A percentile compares a stretch with the other conserved stretches of the same genome.
Evolutionary conservation across 1,140 invertebrate species (phyloP).

Genomic region (Drusus annulatus): DNA sequence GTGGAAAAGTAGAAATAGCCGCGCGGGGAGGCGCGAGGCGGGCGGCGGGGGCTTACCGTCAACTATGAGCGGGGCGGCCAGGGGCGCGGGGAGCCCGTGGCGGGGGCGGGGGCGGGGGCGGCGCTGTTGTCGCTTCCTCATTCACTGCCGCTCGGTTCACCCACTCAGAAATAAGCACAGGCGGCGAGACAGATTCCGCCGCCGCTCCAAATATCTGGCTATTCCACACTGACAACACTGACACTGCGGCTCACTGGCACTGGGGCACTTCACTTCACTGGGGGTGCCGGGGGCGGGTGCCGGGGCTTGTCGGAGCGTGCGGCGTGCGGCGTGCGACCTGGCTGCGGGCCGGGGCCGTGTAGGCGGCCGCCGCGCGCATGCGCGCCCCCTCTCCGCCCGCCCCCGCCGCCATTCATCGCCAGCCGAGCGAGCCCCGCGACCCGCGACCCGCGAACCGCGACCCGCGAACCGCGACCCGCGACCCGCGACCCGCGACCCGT

Average conservation of each 20-base stretch:
- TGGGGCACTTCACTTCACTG: slow-evolving; percentile 4
- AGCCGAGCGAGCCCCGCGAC: neutral
- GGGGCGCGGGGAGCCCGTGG: slow-evolving; percentile 1
- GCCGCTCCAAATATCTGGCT: slow-evolving; percentile 26
- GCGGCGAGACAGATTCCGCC: slow-evolving; percentile 36
- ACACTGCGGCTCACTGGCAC: neutral
- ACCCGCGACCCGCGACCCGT: neutral
- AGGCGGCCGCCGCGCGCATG: slow-evolving; percentile 45
- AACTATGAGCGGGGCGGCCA: neutral
- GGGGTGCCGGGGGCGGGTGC: slow-evolving; percentile 16
- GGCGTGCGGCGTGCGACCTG: slow-evolving; percentile 49
- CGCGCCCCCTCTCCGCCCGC: slow-evolving; percentile 17
- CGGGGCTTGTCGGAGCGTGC: slow-evolving; percentile 28
- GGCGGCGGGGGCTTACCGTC: slow-evolving; percentile 36
- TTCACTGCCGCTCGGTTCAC: slow-evolving; percentile 35
- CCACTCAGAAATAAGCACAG: slow-evolving; percentile 41
- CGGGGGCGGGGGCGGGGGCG: slow-evolving; percentile 24
- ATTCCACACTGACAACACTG: slow-evolving; percentile 9
- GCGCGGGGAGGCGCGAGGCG: neutral
- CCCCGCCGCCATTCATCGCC: neutral
- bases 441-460: neutral
- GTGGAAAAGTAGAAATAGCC: slow-evolving; percentile 45
- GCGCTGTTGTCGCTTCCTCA: slow-evolving; percentile 40
- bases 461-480: neutral
- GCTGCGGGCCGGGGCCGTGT: slow-evolving; percentile 42